Conservation (phyloP, 2,113 vertebrate species). For the Peromyscus leucopus region DNA sequence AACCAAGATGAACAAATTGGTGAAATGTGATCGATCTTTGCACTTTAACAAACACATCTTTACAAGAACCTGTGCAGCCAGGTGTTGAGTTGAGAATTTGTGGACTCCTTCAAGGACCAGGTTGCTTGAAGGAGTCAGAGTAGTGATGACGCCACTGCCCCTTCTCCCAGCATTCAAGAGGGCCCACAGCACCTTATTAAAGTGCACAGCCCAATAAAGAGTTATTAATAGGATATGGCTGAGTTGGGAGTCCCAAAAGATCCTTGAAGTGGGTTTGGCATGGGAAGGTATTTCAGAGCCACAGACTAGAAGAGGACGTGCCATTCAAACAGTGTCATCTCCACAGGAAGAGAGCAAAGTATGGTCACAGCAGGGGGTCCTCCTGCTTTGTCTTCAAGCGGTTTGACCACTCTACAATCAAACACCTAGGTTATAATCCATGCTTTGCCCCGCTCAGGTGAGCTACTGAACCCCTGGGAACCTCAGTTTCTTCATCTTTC, state of each 20-base stretch:
- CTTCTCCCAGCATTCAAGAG: no score
- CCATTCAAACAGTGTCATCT: background rate
- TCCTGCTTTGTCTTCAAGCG: background rate
- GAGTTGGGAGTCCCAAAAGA: background rate
- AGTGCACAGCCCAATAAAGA: background rate
- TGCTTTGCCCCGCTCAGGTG: background rate
- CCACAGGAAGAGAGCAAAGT: background rate
- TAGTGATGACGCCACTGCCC: background rate
- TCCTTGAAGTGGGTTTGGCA: background rate
- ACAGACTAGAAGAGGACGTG: background rate
- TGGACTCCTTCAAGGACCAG: background rate
- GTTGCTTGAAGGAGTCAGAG: background rate
- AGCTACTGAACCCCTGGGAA: background rate
- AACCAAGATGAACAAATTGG: background rate
- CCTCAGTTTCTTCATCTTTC: background rate
- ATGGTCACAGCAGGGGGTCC: background rate
- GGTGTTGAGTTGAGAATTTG: background rate
- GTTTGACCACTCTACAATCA: background rate
- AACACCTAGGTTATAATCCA: background rate
- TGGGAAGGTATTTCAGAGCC: background rate
- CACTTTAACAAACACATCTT: background rate
- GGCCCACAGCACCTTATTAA: background rate
- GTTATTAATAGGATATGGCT: background rate
- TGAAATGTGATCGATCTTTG: background rate
- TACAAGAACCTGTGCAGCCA: background rate